phyloP scores from a whole-genome alignment of 2,888 invertebrate genomes.

The Opisthograptis luteolata region DNA sequence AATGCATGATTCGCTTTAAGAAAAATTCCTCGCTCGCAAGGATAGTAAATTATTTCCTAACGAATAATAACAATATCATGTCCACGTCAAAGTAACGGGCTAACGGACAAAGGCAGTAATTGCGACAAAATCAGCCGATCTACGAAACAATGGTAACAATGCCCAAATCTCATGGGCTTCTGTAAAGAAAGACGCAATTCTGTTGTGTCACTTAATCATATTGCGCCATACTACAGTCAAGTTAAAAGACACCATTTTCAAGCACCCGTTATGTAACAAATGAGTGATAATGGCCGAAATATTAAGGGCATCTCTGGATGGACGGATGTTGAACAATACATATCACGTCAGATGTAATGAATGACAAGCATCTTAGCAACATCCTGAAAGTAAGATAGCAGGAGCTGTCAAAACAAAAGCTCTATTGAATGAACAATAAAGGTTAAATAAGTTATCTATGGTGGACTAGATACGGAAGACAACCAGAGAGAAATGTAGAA shows the following conservation, averaged over 20 bases:
- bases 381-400: conserved; percentile 34
- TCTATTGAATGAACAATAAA: conserved; percentile 59
- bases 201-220: conserved; percentile 39
- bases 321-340: conserved; percentile 30
- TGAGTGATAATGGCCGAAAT: conserved; percentile 30
- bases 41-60: conserved; percentile 14
- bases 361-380: conserved; percentile 40
- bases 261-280: conserved; percentile 34
- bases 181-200: conserved; percentile 43
- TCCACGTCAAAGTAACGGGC: conserved; percentile 33
- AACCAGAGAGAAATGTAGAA: conserved; percentile 17
- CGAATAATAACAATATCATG: conserved; percentile 27
- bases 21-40: no score
- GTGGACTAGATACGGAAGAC: conserved; percentile 37
- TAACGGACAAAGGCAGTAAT: conserved; percentile 38
- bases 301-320: conserved; percentile 32
- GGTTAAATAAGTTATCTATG: conserved; percentile 53
- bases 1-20: neutral
- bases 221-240: conserved; percentile 29
- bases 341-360: conserved; percentile 23
- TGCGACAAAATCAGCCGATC: conserved; percentile 43
- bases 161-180: conserved; percentile 51
- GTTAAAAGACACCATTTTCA: conserved; percentile 25
- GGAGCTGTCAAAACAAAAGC: conserved; percentile 48
- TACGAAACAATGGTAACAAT: conserved; percentile 52